These are phyloP conservation scores for Drosophila novamexicana DNA, from an alignment of 1,140 invertebrate species.

Conservation along the genomic window DNA sequence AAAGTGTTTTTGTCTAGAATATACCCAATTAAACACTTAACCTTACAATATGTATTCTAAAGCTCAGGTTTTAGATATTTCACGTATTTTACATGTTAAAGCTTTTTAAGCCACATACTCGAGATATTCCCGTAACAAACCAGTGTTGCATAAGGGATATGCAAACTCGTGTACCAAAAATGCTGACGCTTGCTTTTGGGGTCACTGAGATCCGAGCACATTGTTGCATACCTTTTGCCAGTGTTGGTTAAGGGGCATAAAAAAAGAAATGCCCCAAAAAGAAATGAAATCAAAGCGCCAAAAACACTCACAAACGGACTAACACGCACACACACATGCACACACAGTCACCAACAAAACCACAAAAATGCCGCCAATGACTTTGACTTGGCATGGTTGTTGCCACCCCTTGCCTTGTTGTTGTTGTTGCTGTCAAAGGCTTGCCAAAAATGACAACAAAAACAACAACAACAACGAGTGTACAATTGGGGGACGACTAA, in stretches of 20 bases:
- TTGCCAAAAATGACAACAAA: conserved; percentile 52
- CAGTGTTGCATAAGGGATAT: conserved; percentile 11
- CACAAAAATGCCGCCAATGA: conserved; percentile 72
- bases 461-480: conserved; percentile 14
- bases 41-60: no score
- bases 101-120: not conserved
- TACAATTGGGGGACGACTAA: conserved; percentile 16
- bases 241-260: conserved; percentile 14
- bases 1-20: no score
- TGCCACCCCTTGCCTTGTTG: conserved; percentile 18
- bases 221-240: conserved; percentile 20
- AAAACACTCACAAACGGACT: conserved; percentile 24
- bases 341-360: conserved; percentile 46
- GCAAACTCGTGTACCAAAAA: not conserved
- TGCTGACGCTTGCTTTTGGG: conserved; percentile 28
- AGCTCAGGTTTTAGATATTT: no score
- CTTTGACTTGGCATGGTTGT: conserved; percentile 41
- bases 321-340: conserved; percentile 7
- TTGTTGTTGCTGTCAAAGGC: conserved; percentile 61
- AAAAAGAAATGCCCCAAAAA: conserved; percentile 7
- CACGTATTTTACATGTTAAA: not conserved
- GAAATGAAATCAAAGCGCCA: conserved; percentile 51
- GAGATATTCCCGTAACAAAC: not conserved
- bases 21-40: no score
- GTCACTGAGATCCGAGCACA: conserved; percentile 25